A percentile compares a stretch with the other conserved stretches of the same genome.
phyloP scores from a whole-genome alignment of 2,797 vertebrate genomes.

The Alca torda region DNA sequence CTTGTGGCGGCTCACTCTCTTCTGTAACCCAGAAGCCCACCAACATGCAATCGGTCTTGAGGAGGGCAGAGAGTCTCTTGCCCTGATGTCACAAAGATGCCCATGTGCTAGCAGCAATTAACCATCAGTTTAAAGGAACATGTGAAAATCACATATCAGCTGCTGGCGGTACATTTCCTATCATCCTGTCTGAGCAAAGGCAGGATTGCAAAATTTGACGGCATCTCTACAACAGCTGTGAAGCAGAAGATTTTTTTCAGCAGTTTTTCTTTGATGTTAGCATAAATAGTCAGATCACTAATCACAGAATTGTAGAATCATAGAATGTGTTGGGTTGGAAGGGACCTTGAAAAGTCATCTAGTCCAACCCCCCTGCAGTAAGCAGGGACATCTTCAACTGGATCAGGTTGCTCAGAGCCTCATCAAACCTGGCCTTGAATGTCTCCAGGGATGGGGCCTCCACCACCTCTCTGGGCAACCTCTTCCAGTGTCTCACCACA shows the following conservation, averaged over 20 bases:
- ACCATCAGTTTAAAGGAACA: neutral
- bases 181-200: neutral
- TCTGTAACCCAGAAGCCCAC: neutral
- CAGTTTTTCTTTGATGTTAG: neutral
- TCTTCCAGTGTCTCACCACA: no score
- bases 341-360: no score
- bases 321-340: no score
- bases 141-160: rapidly evolving
- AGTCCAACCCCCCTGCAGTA: no score
- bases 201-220: neutral
- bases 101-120: neutral
- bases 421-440: no score
- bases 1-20: neutral
- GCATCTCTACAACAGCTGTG: neutral
- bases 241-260: neutral
- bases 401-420: no score
- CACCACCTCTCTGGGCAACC: no score
- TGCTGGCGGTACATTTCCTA: neutral
- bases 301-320: no score
- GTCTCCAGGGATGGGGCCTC: no score
- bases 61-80: neutral
- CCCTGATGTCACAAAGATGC: neutral
- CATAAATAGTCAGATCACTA: neutral
- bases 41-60: neutral
- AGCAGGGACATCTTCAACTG: no score